Conservation (phyloP, 2,113 vertebrate genomes). For the Hippocampus guttulatus region DNA sequence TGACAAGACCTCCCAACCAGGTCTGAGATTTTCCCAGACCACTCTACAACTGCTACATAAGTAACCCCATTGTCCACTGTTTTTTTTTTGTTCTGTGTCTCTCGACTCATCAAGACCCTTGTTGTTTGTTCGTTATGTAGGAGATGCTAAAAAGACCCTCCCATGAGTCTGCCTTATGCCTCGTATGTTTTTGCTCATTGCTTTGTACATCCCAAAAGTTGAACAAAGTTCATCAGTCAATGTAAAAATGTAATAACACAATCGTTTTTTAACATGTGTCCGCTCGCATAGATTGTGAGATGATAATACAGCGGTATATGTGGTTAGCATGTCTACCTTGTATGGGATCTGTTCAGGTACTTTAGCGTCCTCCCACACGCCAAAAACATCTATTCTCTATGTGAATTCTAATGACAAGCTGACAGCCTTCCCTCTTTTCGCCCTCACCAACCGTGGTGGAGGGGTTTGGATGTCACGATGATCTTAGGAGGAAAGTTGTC, state of each 20-base stretch:
- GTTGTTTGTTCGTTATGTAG: slow-evolving; percentile 50
- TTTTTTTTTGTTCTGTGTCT: slow-evolving; percentile 30
- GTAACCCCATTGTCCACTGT: slow-evolving; percentile 51
- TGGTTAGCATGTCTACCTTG: neutral
- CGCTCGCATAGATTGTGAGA: no score
- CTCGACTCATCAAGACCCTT: slow-evolving; percentile 36
- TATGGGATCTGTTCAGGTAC: no score
- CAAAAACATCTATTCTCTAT: no score
- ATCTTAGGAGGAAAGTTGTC: no score
- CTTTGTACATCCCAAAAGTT: neutral
- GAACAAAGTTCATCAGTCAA: neutral
- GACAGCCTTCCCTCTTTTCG: no score
- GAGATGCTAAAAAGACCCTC: slow-evolving; percentile 26
- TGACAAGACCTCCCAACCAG: slow-evolving; percentile 59
- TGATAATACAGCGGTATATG: no score
- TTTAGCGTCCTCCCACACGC: no score
- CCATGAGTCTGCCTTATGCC: neutral
- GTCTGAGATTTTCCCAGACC: slow-evolving; percentile 65
- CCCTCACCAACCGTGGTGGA: no score
- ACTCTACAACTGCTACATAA: slow-evolving; percentile 57
- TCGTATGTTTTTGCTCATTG: neutral
- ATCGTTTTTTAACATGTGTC: no score
- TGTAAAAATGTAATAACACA: neutral
- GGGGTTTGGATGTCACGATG: no score
- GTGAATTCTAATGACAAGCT: no score